Percentiles rank a stretch among this genome's conserved stretches.
phyloP scores from a whole-genome alignment of 1,140 invertebrate genomes.

The Aphis gossypii region DNA sequence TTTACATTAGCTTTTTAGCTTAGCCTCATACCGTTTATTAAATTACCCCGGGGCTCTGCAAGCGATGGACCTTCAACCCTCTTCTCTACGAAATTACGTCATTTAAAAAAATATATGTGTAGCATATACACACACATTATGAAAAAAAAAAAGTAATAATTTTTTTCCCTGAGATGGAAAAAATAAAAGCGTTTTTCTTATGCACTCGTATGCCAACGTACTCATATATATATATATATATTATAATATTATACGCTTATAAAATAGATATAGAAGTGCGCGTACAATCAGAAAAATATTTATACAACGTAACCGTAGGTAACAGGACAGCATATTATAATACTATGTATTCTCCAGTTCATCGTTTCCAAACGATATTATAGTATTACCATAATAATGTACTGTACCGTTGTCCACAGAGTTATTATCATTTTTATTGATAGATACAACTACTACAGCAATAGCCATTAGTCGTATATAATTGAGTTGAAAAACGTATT shows the following conservation, averaged over 20 bases:
- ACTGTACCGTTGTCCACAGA: neutral
- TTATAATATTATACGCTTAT: neutral
- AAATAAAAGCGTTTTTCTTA: neutral
- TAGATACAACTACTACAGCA: neutral
- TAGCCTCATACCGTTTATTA: slow-evolving; percentile 56
- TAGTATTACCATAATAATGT: neutral
- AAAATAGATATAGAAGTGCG: neutral
- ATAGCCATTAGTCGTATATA: neutral
- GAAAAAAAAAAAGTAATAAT: slow-evolving; percentile 1
- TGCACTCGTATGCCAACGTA: neutral
- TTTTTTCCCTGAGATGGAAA: neutral
- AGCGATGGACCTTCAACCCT: slow-evolving; percentile 38
- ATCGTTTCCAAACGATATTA: neutral
- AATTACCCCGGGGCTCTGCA: slow-evolving; percentile 51
- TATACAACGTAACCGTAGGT: neutral
- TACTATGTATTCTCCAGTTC: neutral
- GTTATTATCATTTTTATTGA: neutral
- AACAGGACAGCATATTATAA: neutral
- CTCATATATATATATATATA: neutral
- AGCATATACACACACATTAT: neutral
- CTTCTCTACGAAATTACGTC: slow-evolving; percentile 49
- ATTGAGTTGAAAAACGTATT: no score
- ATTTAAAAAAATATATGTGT: slow-evolving; percentile 46
- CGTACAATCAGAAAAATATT: neutral
- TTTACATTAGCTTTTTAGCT: slow-evolving; percentile 58